Conservation (phyloP, 2,797 vertebrate species). For the Lerista edwardsae region DNA sequence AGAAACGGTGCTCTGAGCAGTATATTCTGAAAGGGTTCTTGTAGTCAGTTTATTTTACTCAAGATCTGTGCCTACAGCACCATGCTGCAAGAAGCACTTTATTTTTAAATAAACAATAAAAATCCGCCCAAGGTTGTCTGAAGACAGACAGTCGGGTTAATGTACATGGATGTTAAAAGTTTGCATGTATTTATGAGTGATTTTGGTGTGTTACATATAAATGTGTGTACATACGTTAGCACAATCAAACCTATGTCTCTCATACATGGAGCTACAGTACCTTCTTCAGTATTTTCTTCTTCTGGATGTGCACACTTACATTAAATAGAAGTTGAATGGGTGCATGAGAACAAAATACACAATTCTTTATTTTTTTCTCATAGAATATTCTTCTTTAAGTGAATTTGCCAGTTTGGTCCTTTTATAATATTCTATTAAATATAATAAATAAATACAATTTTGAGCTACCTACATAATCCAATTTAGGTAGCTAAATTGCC, state of each 20-base stretch:
- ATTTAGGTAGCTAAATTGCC: slow-evolving; percentile 33
- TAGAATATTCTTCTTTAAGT: background rate
- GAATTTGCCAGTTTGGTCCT: background rate
- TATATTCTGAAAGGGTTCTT: background rate
- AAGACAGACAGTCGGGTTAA: background rate
- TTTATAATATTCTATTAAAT: slow-evolving; percentile 37
- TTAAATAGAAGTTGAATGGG: background rate
- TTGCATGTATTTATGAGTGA: background rate
- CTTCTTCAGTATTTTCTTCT: too few relatives aligned
- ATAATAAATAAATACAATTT: too few relatives aligned
- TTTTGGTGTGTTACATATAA: background rate
- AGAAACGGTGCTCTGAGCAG: slow-evolving; percentile 40
- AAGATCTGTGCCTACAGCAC: background rate
- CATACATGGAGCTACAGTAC: background rate
- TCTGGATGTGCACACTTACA: background rate
- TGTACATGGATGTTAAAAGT: background rate
- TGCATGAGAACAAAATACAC: background rate
- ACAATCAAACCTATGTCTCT: background rate
- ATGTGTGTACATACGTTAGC: background rate
- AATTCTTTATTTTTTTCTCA: background rate
- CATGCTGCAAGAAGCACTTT: background rate
- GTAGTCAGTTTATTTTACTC: background rate
- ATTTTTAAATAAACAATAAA: background rate
- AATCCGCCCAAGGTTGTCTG: background rate
- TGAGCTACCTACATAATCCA: too few relatives aligned